Percentiles rank a stretch among this genome's conserved stretches.
These are phyloP conservation scores for Halocynthia aurantium DNA, from an alignment of 23 tunicate species.

Conservation along the genomic window DNA sequence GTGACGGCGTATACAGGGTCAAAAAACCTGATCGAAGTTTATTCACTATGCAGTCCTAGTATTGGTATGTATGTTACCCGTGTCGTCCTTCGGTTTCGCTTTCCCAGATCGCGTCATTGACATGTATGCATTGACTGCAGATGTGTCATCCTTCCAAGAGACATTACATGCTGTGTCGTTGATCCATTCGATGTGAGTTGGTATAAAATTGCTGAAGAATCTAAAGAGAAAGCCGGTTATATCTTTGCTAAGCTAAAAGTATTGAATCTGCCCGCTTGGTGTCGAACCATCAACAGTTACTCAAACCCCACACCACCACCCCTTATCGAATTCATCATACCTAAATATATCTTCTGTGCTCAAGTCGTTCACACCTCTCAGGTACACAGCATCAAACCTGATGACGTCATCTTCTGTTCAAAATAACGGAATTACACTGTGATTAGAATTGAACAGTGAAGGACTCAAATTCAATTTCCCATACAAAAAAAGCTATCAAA, in stretches of 20 bases:
- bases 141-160: constrained; percentile 40
- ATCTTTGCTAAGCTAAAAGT: background rate
- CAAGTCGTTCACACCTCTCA: constrained; percentile 60
- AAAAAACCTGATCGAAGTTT: no score
- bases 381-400: constrained; percentile 54
- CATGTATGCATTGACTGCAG: constrained; percentile 26
- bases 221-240: constrained; percentile 7
- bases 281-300: background rate
- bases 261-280: background rate
- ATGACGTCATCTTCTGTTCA: constrained; percentile 22
- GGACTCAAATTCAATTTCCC: no score
- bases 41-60: no score
- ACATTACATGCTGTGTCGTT: constrained; percentile 77
- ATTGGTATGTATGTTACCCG: no score
- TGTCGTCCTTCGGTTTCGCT: no score
- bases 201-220: constrained; percentile 41
- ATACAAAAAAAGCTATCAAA: no score
- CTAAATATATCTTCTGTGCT: constrained; percentile 65
- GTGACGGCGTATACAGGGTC: no score
- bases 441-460: no score
- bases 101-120: constrained; percentile 26
- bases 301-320: no score
- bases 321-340: background rate
- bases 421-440: background rate
- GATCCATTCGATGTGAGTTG: constrained; percentile 78